phyloP scores from a whole-genome alignment of 2,113 vertebrate genomes.

The Bubo bubo region DNA sequence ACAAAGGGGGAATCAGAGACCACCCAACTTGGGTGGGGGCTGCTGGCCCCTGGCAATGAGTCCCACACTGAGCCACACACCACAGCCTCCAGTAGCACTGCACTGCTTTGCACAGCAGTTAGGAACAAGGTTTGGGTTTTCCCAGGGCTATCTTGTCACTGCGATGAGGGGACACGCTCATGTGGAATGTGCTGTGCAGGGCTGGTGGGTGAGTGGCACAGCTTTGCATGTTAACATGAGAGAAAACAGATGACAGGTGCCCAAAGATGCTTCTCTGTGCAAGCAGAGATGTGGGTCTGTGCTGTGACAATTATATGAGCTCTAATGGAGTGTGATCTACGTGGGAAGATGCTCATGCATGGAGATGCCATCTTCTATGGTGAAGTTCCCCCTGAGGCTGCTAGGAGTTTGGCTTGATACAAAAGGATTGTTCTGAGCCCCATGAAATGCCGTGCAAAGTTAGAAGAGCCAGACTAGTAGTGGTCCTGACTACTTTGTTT shows the following conservation, averaged over 20 bases:
- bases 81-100: background rate
- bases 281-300: background rate
- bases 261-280: background rate
- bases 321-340: background rate
- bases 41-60: background rate
- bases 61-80: background rate
- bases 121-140: background rate
- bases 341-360: background rate
- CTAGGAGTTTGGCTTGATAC: background rate
- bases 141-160: background rate
- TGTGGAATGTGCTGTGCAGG: background rate
- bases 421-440: background rate
- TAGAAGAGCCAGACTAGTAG: background rate
- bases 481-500: background rate
- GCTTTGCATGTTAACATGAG: background rate
- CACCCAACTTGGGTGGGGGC: too few species aligned
- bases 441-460: background rate
- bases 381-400: background rate
- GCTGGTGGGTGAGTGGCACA: accelerated
- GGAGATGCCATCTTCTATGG: background rate
- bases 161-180: accelerated
- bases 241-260: background rate
- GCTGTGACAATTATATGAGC: background rate
- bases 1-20: background rate
- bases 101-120: background rate